Conservation (phyloP, 2,888 invertebrate species). For the Agonopterix heracliana region DNA sequence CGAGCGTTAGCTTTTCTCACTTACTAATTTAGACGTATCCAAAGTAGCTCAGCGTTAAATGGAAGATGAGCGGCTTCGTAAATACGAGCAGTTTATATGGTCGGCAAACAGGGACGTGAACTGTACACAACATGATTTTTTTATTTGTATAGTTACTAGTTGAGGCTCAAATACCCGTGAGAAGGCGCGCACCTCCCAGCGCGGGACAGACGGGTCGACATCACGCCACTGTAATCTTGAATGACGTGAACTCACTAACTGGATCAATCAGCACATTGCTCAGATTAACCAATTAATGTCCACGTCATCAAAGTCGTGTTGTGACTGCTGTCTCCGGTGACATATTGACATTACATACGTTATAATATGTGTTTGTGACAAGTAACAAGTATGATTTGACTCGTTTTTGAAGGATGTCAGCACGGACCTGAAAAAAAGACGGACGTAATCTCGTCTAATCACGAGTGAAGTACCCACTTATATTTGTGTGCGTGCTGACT, state of each 20-base stretch:
- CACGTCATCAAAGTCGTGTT: conserved; percentile 23
- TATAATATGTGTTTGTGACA: too few relatives aligned
- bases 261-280: conserved; percentile 45
- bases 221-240: conserved; percentile 51
- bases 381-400: too few relatives aligned
- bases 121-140: conserved; percentile 70
- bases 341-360: conserved; percentile 20
- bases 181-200: conserved; percentile 50
- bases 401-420: too few relatives aligned
- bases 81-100: conserved; percentile 68
- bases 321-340: conserved; percentile 30
- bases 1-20: conserved; percentile 72
- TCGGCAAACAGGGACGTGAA: conserved; percentile 70
- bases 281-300: conserved; percentile 43
- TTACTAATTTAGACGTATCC: conserved; percentile 72
- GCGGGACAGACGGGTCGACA: conserved; percentile 21
- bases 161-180: conserved; percentile 71
- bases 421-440: too few relatives aligned
- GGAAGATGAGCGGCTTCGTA: conserved; percentile 67
- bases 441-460: too few relatives aligned
- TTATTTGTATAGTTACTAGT: conserved; percentile 65
- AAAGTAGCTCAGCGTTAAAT: conserved; percentile 70
- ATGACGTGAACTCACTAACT: conserved; percentile 44
- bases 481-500: too few relatives aligned
- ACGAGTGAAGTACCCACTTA: too few relatives aligned